Percentiles rank a stretch among this genome's conserved stretches.
Evolutionary conservation across 2,797 vertebrate species (phyloP).

Genomic region (Coracias cyanogaster): DNA sequence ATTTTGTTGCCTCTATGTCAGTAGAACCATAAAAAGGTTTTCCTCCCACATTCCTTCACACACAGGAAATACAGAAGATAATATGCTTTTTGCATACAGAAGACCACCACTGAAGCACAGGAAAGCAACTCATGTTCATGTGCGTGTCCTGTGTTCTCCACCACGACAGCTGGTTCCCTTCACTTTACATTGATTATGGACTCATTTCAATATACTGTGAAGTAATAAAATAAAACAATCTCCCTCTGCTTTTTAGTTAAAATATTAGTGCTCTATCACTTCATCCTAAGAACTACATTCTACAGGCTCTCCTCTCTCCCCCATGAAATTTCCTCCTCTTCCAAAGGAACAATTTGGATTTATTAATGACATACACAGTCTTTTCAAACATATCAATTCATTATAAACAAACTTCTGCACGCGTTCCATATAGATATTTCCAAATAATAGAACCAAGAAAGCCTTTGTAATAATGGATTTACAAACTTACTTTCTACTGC

Average conservation of each 20-base stretch:
- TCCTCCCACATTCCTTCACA: not conserved
- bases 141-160: not conserved
- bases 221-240: not conserved
- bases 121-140: not conserved
- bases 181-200: not conserved
- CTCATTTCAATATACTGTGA: not conserved
- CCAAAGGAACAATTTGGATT: not conserved
- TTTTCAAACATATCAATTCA: not conserved
- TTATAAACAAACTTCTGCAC: not conserved
- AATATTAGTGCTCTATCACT: not conserved
- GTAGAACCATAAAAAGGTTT: not conserved
- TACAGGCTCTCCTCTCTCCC: not conserved
- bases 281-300: not conserved
- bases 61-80: not conserved
- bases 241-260: not conserved
- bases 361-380: not conserved
- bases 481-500: not conserved
- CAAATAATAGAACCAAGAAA: not conserved
- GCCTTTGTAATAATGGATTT: not conserved
- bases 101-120: not conserved
- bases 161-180: not conserved
- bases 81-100: not conserved
- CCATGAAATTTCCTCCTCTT: not conserved
- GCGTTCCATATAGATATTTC: not conserved
- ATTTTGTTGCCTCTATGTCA: not conserved